Conservation (phyloP, 2,888 invertebrate genomes). For the Campopleginae sp. region DNA sequence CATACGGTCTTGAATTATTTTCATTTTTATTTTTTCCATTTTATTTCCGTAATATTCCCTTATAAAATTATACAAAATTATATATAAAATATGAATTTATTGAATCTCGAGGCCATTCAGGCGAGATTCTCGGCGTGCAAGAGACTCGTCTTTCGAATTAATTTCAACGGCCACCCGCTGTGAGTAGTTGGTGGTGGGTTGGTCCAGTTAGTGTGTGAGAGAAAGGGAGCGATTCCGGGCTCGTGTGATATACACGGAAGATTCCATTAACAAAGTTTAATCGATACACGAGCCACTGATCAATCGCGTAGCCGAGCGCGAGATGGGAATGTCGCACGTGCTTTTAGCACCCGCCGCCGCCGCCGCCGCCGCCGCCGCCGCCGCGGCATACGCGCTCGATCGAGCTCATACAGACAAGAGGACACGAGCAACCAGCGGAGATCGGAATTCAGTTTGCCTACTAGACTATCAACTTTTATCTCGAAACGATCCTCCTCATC, state of each 20-base stretch:
- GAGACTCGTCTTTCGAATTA: neutral
- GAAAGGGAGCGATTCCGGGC: neutral
- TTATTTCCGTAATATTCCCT: no score
- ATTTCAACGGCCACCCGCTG: constrained; percentile 40
- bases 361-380: no score
- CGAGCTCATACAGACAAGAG: constrained; percentile 32
- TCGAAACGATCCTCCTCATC: constrained; percentile 49
- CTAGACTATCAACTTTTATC: constrained; percentile 7
- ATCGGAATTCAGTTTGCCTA: constrained; percentile 21
- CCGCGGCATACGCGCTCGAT: constrained; percentile 25
- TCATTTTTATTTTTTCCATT: no score
- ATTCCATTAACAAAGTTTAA: constrained; percentile 63
- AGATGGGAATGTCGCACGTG: constrained; percentile 36
- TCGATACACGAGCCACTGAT: constrained; percentile 63
- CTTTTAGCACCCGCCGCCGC: neutral
- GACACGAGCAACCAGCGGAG: constrained; percentile 4
- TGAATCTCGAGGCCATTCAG: neutral
- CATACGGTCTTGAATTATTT: no score
- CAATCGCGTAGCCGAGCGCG: constrained; percentile 58
- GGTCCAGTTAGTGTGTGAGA: neutral
- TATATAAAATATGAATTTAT: no score
- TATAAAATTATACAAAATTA: no score
- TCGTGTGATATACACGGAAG: constrained; percentile 39
- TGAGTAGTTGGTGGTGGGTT: constrained; percentile 6
- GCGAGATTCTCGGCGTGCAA: neutral